Conservation (phyloP, 2,113 vertebrate species). For the Oryctolagus cuniculus region mOryCun1.1 NC_091434.1:142599501-142600000, state of each 20-base stretch:
- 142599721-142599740: conserved; percentile 24
- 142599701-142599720: conserved; percentile 4
- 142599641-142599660: background rate
- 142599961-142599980: background rate
- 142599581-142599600: conserved; percentile 41
- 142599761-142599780: conserved; percentile 44
- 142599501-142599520: background rate
- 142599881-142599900: background rate
- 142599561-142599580: background rate
- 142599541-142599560: background rate
- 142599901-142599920: background rate
- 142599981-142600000: background rate
- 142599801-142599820: conserved; percentile 23
- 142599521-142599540: background rate
- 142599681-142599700: conserved; percentile 47
- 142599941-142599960: background rate
- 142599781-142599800: background rate
- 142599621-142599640: conserved; percentile 26
- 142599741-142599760: conserved; percentile 29
- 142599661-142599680: background rate
- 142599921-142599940: background rate
- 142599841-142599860: background rate
- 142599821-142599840: background rate
- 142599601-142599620: background rate
- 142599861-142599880: background rate